Percentiles rank a stretch among this genome's conserved stretches.
phyloP scores from a whole-genome alignment of 35 echinoderm and acorn worm genomes.

The Anneissia japonica region DNA sequence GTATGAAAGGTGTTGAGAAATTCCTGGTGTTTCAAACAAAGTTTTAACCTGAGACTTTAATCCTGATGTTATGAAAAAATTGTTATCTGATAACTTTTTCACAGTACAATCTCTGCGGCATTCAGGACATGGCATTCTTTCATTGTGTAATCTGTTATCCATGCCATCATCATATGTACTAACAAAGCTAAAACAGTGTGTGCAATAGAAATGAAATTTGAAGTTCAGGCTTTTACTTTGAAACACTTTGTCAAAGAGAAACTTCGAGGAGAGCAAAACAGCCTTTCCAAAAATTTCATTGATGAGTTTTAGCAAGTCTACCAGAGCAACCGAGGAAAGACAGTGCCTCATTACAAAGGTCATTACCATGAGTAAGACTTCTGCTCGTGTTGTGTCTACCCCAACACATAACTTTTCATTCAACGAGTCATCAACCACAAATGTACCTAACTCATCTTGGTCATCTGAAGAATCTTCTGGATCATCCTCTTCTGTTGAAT shows the following conservation, averaged over 20 bases:
- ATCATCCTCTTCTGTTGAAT: no score
- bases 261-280: neutral
- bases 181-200: slow-evolving; percentile 1
- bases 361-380: slow-evolving; percentile 5
- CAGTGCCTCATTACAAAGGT: slow-evolving; percentile 17
- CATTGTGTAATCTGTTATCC: neutral
- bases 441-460: neutral
- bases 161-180: neutral
- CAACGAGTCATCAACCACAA: neutral
- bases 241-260: slow-evolving; percentile 7
- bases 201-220: slow-evolving; percentile 22
- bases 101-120: neutral
- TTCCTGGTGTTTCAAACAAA: slow-evolving; percentile 5
- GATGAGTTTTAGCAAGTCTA: slow-evolving; percentile 6
- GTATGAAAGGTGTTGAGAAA: neutral
- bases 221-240: neutral
- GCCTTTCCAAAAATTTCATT: slow-evolving; percentile 4
- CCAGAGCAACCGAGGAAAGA: neutral
- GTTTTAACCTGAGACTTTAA: neutral
- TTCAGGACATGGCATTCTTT: slow-evolving; percentile 7
- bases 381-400: neutral
- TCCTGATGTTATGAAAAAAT: slow-evolving; percentile 18
- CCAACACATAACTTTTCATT: neutral
- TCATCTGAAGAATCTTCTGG: neutral
- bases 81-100: neutral